A percentile compares a stretch with the other conserved stretches of the same genome.
phyloP scores from a whole-genome alignment of 2,888 invertebrate species.

The Zygaena filipendulae region DNA sequence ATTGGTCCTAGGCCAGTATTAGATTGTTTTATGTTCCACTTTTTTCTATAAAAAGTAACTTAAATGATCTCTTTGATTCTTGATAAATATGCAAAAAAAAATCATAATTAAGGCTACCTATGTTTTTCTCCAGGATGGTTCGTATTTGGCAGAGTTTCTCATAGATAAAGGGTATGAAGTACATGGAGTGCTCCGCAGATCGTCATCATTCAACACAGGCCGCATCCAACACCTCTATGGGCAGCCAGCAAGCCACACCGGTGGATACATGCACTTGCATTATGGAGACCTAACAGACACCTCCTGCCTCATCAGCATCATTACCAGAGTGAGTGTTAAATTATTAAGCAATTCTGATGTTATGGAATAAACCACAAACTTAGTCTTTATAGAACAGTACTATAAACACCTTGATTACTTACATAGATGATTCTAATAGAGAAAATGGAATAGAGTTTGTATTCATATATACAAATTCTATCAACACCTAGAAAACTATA shows the following conservation, averaged over 20 bases:
- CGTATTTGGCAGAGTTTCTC: constrained; percentile 94
- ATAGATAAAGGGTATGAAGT: constrained; percentile 93
- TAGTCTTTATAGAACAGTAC: too few species aligned
- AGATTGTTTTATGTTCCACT: neutral
- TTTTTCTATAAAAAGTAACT: neutral
- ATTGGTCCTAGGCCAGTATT: too few species aligned
- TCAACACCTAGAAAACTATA: too few species aligned
- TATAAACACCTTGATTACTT: too few species aligned
- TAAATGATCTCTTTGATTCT: too few species aligned
- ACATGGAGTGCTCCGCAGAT: constrained; percentile 94
- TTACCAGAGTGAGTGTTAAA: constrained; percentile 38
- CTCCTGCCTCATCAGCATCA: constrained; percentile 75
- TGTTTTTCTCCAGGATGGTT: constrained; percentile 83
- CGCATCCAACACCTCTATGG: constrained; percentile 96
- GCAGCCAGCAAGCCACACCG: constrained; percentile 89
- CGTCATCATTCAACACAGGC: constrained; percentile 96
- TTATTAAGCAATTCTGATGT: too few species aligned
- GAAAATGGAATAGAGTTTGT: too few species aligned
- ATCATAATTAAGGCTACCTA: neutral
- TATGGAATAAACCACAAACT: too few species aligned
- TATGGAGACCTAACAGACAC: constrained; percentile 99
- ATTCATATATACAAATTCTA: too few species aligned
- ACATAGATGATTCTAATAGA: too few species aligned
- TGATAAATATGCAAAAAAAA: too few species aligned
- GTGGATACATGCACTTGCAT: constrained; percentile 91